Base-by-base conservation (phyloP, 92 coral and sea anemone species). In the Paramuricea clavata region DNA sequence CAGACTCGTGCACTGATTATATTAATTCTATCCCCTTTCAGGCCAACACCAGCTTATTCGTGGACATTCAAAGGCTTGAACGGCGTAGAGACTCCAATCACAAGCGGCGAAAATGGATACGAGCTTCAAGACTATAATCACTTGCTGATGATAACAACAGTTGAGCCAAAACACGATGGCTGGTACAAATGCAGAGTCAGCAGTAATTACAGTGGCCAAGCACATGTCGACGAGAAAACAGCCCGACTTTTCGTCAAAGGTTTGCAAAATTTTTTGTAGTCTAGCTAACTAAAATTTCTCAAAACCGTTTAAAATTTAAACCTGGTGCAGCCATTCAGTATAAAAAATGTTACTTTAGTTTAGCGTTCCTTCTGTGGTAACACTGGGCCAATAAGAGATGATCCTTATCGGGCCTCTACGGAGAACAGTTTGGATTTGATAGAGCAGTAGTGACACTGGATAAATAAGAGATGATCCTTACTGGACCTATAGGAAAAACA, bases 221-320 rank as follows among this genome's bases (percentile, higher is more conserved):
- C n/a, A 17, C 72, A 79, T 41, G 23, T 1, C 6, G 84, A 79
- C 54, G 73, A 59, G 47, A 49, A 36, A 41, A 61, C 15, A 25
- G 84, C 71, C 22, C 59, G 84, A 60, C 21, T 79, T 7, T 79
- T 56, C 0, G 84, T 79, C 26, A 79, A 79, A 79, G 84, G 84
- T 79, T 54, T 22, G 81, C 5, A 44, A 2, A 22, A 21, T 6
- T 17, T 54, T 39, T 39, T 39, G 44, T 4, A 39, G 44, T n/a
- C n/a, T n/a, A n/a, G n/a, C n/a, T n/a, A n/a, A n/a, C n/a, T n/a
- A n/a, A n/a, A n/a, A n/a, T n/a, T n/a, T n/a, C n/a, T n/a, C n/a
- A n/a, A n/a, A n/a, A n/a, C n/a, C n/a, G n/a, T n/a, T n/a, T n/a
- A n/a, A n/a, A n/a, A n/a, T n/a, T n/a, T n/a, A n/a, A n/a, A n/a